phyloP scores from a whole-genome alignment of 2,113 vertebrate species.

The Macaca nemestrina region DNA sequence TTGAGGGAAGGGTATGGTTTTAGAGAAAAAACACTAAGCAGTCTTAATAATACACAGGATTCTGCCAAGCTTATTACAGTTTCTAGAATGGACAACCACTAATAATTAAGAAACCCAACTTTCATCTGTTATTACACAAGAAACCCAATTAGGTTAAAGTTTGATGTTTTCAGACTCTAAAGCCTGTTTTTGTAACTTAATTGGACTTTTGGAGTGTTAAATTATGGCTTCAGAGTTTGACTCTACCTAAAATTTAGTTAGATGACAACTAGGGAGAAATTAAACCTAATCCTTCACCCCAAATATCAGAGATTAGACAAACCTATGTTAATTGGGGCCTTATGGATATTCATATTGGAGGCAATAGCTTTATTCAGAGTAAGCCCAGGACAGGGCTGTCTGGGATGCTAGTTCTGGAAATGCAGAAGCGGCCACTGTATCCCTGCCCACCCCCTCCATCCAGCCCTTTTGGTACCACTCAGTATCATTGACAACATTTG shows the following conservation, averaged over 20 bases:
- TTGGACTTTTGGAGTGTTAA: background rate
- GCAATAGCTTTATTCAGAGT: background rate
- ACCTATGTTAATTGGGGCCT: no score
- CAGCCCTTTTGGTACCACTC: background rate
- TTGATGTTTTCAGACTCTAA: slow-evolving; percentile 1
- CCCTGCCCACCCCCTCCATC: background rate
- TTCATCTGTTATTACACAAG: background rate
- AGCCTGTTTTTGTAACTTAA: background rate
- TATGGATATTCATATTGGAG: background rate
- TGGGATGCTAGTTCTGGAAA: no score
- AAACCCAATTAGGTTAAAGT: background rate
- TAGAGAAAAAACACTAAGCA: background rate
- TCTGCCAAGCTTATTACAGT: background rate
- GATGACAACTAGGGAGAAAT: background rate
- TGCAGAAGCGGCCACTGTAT: background rate
- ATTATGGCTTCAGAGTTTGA: background rate
- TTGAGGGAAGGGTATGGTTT: background rate
- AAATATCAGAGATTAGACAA: background rate
- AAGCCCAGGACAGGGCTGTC: background rate
- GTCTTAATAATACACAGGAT: background rate
- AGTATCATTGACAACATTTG: background rate
- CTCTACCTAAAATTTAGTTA: background rate
- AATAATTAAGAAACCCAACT: background rate
- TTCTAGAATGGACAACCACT: background rate
- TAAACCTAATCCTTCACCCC: background rate